Base-by-base conservation (phyloP, 2,888 invertebrate species). In the Acholoe squamosa region DNA sequence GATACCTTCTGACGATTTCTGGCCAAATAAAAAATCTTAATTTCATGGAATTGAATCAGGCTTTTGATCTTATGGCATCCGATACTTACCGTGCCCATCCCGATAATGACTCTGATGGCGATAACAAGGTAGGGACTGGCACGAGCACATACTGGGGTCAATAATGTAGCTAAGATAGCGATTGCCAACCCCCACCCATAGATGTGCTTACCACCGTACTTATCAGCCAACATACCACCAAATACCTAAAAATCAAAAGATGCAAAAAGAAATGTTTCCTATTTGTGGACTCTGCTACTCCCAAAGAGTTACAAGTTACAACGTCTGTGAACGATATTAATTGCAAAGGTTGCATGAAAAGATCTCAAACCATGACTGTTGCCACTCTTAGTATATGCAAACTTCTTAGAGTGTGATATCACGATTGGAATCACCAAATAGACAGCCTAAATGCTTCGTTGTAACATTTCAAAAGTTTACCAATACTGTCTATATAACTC, bases 151-250 rank as follows among this genome's bases (percentile, higher is more conserved):
- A 97, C 97, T 0, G 99, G 99, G 91, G 99, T 98, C 31, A 99
- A 97, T 94, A 99, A 97, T 96, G 99, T 99, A 93, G 99, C 97
- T 93, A 98, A 97, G 1, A 98, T 98, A 0, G 99, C 99, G 92
- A 97, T 97, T 52, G 97, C 98, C 92, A 99, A 99, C 14, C 99
- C 99, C 33, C 97, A 96, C 1, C 99, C 99, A 94, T 99, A 99
- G 93, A 99, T 97, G 96, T 97, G 97, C 25, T 84, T 99, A 34
- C 43, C 43, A 25, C 84, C 84, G 28, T 84, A 84, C 22, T 51
- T 16, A 51, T 51, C 84, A 84, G 84, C 84, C 16, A 84, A 25
- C 33, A 34, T 19, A 34, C 84, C 84, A 12, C 43, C 84, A 10
- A 51, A 14, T n/a, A 84, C 43, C 84, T 84, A 43, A 10, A 31